phyloP scores from a whole-genome alignment of 2,888 invertebrate species.

The Acanthosoma haemorrhoidale region DNA sequence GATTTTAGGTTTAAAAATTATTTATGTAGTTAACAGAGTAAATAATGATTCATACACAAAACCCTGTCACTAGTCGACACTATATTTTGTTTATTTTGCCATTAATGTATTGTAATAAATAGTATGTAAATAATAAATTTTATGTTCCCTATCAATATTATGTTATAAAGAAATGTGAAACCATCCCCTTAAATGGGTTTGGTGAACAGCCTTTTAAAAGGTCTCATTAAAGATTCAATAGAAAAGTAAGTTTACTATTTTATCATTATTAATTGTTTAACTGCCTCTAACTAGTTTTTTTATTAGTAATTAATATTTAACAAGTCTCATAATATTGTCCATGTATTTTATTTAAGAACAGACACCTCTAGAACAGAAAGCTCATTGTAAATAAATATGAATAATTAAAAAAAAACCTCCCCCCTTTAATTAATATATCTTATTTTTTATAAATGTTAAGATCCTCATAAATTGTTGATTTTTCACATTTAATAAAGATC shows the following conservation, averaged over 20 bases:
- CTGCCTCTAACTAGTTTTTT: slow-evolving; percentile 20
- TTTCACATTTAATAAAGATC: background rate
- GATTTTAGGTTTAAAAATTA: background rate
- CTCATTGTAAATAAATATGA: background rate
- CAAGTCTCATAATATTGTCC: slow-evolving; percentile 9
- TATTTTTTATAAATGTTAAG: background rate
- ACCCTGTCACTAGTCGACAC: slow-evolving; percentile 39
- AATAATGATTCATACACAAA: slow-evolving; percentile 21
- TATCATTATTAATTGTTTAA: slow-evolving; percentile 24
- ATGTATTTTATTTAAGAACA: background rate
- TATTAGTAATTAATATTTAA: slow-evolving; percentile 27
- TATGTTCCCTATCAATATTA: slow-evolving; percentile 15
- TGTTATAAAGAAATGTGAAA: background rate
- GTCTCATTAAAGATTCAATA: background rate
- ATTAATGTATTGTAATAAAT: slow-evolving; percentile 30
- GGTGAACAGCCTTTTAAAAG: slow-evolving; percentile 14
- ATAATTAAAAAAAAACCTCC: background rate
- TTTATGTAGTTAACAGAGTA: slow-evolving; percentile 1
- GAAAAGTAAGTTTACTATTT: background rate
- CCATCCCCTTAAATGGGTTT: background rate
- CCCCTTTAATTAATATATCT: background rate
- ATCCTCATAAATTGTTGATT: background rate
- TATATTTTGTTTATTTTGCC: slow-evolving; percentile 32
- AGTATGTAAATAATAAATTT: background rate
- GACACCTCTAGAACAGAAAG: slow-evolving; percentile 9